These are phyloP conservation scores for Philaenus spumarius DNA, from an alignment of 1,140 invertebrate genomes.

Conservation along the genomic window DNA sequence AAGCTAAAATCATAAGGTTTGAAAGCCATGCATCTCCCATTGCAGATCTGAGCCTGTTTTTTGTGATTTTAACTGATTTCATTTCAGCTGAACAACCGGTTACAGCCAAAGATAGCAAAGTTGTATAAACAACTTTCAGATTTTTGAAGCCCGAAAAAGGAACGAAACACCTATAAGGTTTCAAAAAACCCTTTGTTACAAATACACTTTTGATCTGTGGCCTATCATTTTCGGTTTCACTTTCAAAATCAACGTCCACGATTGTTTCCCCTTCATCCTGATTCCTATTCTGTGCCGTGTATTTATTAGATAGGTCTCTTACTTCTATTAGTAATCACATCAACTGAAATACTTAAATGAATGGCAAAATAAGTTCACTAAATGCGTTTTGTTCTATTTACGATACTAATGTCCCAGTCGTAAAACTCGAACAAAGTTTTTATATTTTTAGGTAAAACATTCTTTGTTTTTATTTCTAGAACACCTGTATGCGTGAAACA, in stretches of 20 bases:
- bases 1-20: too few species aligned
- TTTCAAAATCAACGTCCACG: too few species aligned
- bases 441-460: conserved; percentile 1
- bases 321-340: background rate
- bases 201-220: too few species aligned
- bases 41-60: too few species aligned
- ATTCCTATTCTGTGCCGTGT: background rate
- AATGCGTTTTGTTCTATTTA: background rate
- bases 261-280: background rate
- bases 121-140: too few species aligned
- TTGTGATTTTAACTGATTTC: too few species aligned
- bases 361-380: background rate
- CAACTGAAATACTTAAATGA: background rate
- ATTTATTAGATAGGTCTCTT: background rate
- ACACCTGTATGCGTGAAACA: background rate
- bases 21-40: too few species aligned
- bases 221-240: background rate
- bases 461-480: background rate
- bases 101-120: too few species aligned
- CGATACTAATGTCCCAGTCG: background rate
- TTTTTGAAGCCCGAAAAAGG: too few species aligned
- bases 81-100: too few species aligned
- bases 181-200: too few species aligned
- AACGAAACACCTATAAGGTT: background rate
- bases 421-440: background rate